Percentiles rank a stretch among this genome's conserved stretches.
phyloP scores from a whole-genome alignment of 2,113 vertebrate species.

The Lipophrys pholis region DNA sequence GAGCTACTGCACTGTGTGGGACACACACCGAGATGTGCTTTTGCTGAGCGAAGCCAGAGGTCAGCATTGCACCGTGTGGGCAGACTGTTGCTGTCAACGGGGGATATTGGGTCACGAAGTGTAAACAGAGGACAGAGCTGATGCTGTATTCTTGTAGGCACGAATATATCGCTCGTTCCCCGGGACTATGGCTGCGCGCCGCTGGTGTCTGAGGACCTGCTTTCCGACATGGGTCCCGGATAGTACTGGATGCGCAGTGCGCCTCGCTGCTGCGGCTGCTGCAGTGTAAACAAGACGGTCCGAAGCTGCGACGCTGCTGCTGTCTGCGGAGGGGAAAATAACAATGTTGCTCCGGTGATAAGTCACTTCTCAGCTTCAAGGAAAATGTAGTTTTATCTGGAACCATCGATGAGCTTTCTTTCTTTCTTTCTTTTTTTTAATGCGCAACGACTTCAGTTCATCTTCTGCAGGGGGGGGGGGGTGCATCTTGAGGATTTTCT shows the following conservation, averaged over 20 bases:
- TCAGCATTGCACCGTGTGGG: conserved; percentile 47
- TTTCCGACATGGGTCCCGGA: conserved; percentile 2
- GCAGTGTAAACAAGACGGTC: conserved; percentile 69
- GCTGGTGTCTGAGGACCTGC: not conserved
- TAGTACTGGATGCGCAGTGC: conserved; percentile 71
- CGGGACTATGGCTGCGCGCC: not conserved
- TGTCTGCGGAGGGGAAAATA: conserved; percentile 5
- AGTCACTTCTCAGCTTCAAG: not conserved
- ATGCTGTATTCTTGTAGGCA: not conserved
- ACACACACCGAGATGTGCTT: conserved; percentile 1
- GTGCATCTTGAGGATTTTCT: conserved; percentile 19
- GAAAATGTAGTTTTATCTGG: not conserved
- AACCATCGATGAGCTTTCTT: not conserved
- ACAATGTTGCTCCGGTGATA: not conserved
- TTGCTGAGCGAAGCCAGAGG: conserved; percentile 62
- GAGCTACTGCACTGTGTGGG: not conserved
- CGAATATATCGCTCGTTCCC: not conserved
- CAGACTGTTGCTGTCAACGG: conserved; percentile 15
- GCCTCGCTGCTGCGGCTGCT: conserved; percentile 42
- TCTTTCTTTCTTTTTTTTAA: not conserved
- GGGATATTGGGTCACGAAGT: not conserved
- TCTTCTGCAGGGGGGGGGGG: not conserved
- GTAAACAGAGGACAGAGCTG: not conserved
- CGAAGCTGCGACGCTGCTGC: conserved; percentile 37
- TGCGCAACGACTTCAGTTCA: not conserved